Base-by-base conservation (phyloP, 1,140 invertebrate genomes). In the Chionoecetes opilio region DNA sequence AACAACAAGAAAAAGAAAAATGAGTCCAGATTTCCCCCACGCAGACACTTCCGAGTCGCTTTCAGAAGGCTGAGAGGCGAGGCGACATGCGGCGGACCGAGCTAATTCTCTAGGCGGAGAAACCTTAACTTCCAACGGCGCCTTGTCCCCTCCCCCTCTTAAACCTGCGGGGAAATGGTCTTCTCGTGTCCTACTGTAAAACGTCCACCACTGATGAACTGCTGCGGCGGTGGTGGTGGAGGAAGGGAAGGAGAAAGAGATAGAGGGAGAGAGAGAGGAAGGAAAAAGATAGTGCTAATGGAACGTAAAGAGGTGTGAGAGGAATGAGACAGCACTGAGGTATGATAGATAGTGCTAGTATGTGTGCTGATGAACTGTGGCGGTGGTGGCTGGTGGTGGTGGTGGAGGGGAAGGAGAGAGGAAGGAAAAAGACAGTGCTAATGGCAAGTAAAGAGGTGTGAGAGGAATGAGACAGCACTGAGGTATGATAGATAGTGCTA, bases 21-120 rank as follows among this genome's bases (percentile, higher is more conserved):
- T 75, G 63, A 75, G 63, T 75, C 63, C 63, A 26, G 63, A 75
- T 75, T 75, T n/a, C n/a, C n/a, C n/a, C n/a, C n/a, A n/a, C n/a
- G n/a, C 21, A 75, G 63, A 75, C 63, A 21, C 21, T 75, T 75
- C 21, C 63, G 11, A 75, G 63, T n/a, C 63, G 63, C 21, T 75
- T 75, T 75, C 63, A 75, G 63, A 21, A 21, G n/a, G 63, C 21
- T 21, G 21, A n/a, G 63, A 5, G 21, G 63, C 63, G 63, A n/a
- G 63, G 63, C 63, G 63, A 75, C 63, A n/a, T 75, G 63, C 26
- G 63, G 63, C 63, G n/a, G 21, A 75, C 21, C 63, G 63, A 17
- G 63, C 63, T 75, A 75, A 75, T 75, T 75, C 63, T n/a, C 21
- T 6, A 75, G 63, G 63, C 63, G 63, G 63, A 21, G 21, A 21